Evolutionary conservation across 2,888 invertebrate species (phyloP).

Genomic region (Nephrotoma flavescens): DNA sequence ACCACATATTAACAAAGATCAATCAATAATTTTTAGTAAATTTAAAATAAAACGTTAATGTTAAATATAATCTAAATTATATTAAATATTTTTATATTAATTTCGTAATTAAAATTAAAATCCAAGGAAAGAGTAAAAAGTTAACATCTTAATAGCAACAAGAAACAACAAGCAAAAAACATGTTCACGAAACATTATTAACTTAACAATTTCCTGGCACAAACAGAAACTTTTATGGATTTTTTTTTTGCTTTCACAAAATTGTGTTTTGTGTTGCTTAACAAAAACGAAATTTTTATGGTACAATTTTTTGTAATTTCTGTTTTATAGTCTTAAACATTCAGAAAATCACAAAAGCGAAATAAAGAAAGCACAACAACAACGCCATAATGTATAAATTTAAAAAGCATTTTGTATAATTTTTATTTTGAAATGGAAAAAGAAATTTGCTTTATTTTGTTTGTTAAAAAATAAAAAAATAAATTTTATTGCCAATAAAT

Average conservation of each 20-base stretch:
- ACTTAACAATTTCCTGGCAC: neutral
- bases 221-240: neutral
- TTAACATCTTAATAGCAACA: neutral
- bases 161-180: neutral
- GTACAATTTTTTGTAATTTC: neutral
- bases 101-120: neutral
- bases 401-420: neutral
- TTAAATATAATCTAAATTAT: neutral
- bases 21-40: neutral
- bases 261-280: neutral
- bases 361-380: neutral
- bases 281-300: neutral
- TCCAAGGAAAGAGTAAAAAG: neutral
- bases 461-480: neutral
- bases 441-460: neutral
- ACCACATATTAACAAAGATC: neutral
- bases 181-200: neutral
- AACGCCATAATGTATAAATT: neutral
- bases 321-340: neutral
- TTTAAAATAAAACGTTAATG: neutral
- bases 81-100: neutral
- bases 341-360: neutral
- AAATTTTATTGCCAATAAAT: conserved; percentile 2
- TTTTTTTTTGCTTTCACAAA: neutral
- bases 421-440: neutral